Base-by-base conservation (phyloP, 2,113 vertebrate genomes). In the Garra rufa region DNA sequence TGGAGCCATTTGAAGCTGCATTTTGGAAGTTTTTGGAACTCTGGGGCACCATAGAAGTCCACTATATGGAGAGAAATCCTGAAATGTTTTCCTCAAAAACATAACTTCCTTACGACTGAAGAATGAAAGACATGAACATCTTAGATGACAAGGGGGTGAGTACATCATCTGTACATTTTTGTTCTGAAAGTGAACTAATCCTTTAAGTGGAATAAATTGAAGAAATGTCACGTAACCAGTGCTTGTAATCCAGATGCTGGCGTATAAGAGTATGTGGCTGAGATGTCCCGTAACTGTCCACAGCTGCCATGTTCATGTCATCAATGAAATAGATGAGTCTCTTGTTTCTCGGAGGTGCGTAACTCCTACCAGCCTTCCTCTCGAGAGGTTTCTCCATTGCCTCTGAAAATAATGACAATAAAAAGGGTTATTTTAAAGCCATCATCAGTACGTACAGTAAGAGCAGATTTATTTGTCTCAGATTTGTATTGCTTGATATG, bases 221-320 rank as follows among this genome's bases (percentile, higher is more conserved):
- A 41, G 41, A 38, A 55, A 41, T 0, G 0, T n/a, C 21, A 11
- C 44, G 38, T 94, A 88, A 96, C 95, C 95, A 95, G 85, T 95
- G 94, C 8, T 94, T 89, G 17, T 95, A 95, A 85, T 95, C 93
- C 59, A 95, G 88, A 85, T 95, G 94, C 65, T 96, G 95, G 5
- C 86, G 71, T 80, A 97, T 94, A 30, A 97, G 90, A 3, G 94
- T 84, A 41, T 94, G 94, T 75, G 95, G 93, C 81, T 94, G 92
- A 79, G 94, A 91, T 1, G 91, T 95, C 90, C 94, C 92, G 5
- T 93, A 96, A 21, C 28, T 63, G 82, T 96, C 95, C 55, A 94
- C 91, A 87, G 93, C 93, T 4, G 95, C 92, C 92, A 96, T 92
- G 84, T 96, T 97, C 87, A 97, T 88, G 87, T 96, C 94, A 34